phyloP scores from a whole-genome alignment of 2,797 vertebrate genomes.

The Lutra lutra region DNA sequence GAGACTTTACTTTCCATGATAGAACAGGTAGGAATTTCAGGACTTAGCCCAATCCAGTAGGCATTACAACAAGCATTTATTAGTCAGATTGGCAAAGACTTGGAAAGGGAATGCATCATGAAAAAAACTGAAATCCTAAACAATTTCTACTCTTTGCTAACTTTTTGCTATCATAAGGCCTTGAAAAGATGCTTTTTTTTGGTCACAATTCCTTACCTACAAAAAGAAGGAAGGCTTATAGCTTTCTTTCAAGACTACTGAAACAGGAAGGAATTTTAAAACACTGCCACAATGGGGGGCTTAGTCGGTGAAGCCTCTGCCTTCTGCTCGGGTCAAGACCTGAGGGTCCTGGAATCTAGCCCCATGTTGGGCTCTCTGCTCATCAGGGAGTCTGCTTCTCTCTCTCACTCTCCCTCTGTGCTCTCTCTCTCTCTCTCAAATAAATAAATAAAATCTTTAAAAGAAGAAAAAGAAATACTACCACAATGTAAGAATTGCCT shows the following conservation, averaged over 20 bases:
- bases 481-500: neutral
- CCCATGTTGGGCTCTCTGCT: too few relatives aligned
- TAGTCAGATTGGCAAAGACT: neutral
- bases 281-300: too few relatives aligned
- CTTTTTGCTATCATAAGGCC: neutral
- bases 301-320: too few relatives aligned
- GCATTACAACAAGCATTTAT: neutral
- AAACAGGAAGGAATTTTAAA: neutral
- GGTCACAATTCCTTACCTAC: neutral
- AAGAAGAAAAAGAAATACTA: neutral
- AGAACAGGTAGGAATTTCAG: neutral
- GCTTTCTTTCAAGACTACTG: neutral
- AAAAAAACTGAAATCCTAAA: neutral
- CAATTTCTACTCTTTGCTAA: neutral
- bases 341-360: too few relatives aligned
- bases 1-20: neutral
- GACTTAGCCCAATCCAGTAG: neutral
- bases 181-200: slow-evolving; percentile 22
- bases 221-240: neutral
- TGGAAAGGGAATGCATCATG: neutral
- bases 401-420: too few relatives aligned
- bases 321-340: too few relatives aligned
- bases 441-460: too few relatives aligned
- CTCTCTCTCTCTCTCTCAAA: too few relatives aligned
- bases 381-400: too few relatives aligned